Base-by-base conservation (phyloP, 2,888 invertebrate species). In the Phasia obesa region DNA sequence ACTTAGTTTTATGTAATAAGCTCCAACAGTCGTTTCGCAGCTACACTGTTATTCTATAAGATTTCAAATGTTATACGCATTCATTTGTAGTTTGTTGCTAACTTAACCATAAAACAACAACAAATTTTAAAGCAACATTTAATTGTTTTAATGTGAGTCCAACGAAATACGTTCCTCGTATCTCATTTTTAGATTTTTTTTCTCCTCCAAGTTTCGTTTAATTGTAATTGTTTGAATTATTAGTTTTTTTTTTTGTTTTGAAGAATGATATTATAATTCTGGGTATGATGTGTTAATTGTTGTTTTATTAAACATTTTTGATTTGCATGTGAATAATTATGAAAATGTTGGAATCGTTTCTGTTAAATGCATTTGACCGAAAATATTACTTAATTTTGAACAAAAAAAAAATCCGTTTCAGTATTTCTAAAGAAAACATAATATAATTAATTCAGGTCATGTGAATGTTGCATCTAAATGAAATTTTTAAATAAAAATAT, bases 251-350 rank as follows among this genome's bases (percentile, higher is more conserved):
- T 51, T 38, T 27, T 53, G n/a, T 35, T 53, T 42, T 0, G 11
- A 27, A 35, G n/a, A 73, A 73, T 27, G n/a, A 31, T 55, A 23
- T 55, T 62, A n/a, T 23, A 25, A 74, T 64, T 65, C 51, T 65
- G 1, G 23, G 0, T 67, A 65, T 67, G 71, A 65, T 65, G 65
- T 65, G 73, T 73, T 67, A 79, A 73, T 79, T 78, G 31, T 35
- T 42, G 17, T 31, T 17, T 27, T 55, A 64, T 51, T 64, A 59
- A 57, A 27, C 15, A 35, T 27, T 78, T 65, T 35, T 23, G 17
- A 60, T 79, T 71, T 64, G 64, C 73, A 73, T 79, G 65, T 65
- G 51, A 65, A 73, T 65, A 71, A 71, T 71, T 64, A 38, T 21
- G 9, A 35, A 62, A 17, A 51, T 74, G 13, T 51, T 42, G 11